Evolutionary conservation across 1,140 invertebrate species (phyloP).

Genomic region (Pachyrhynchus sulphureomaculatus): DNA sequence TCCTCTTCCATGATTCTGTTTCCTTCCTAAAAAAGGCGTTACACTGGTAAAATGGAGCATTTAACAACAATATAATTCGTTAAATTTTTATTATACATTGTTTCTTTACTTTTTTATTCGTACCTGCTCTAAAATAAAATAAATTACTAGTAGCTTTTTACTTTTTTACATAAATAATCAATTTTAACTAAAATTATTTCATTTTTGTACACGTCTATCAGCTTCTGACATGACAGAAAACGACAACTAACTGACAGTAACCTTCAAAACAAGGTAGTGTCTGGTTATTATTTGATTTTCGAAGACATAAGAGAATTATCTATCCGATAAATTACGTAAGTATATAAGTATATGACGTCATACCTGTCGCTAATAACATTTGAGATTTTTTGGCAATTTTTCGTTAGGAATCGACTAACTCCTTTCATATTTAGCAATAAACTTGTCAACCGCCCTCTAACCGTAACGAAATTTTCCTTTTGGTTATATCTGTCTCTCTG

Average conservation of each 20-base stretch:
- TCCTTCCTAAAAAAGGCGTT: neutral
- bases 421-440: too few species aligned
- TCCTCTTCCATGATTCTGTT: slow-evolving; percentile 59
- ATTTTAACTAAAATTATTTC: slow-evolving; percentile 13
- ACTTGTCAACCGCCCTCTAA: too few species aligned
- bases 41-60: neutral
- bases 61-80: neutral
- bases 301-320: too few species aligned
- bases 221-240: neutral
- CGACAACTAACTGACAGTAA: neutral
- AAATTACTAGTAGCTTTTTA: neutral
- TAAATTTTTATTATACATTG: neutral
- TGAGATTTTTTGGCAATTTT: too few species aligned
- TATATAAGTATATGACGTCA: too few species aligned
- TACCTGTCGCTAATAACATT: too few species aligned
- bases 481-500: too few species aligned
- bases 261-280: too few species aligned
- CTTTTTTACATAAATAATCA: neutral
- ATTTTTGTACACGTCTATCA: slow-evolving; percentile 40
- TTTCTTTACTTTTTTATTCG: neutral
- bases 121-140: slow-evolving; percentile 5
- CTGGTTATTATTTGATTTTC: too few species aligned
- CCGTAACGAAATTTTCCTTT: too few species aligned
- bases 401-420: too few species aligned
- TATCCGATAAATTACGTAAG: too few species aligned